Base-by-base conservation (phyloP, 2,797 vertebrate species). In the Urosaurus nigricauda region DNA sequence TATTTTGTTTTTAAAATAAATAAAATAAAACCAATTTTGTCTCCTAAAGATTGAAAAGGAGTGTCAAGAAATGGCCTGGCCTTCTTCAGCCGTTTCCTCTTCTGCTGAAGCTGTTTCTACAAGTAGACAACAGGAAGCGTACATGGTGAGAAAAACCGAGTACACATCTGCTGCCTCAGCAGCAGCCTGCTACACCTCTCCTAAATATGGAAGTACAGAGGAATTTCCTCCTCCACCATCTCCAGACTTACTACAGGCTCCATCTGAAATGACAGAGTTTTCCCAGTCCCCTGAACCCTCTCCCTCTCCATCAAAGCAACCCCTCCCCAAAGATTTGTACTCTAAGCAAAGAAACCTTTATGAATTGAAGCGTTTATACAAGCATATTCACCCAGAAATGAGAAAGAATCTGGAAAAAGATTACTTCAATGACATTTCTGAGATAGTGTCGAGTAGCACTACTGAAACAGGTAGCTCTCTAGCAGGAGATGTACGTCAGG, bases 341-440 rank as follows among this genome's bases (percentile, higher is more conserved):
- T 93, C 95, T 89, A 98, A 98, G 92, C 98, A 98, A 95, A 97
- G 95, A 90, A 97, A 98, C 90, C 96, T 97, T 88, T 94, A 94
- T 88, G 98, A 98, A 96, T 94, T 98, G 83, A 99, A 98, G 94
- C 96, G 97, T 63, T 97, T 98, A 83, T 98, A 98, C 92, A 99
- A 98, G 93, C 95, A 97, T 90, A 98, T 98, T 89, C 97, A 98
- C 91, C 97, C 98, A 11, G 97, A 98, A 95, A 96, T 98, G 89
- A 97, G 97, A 84, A 99, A 98, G 95, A 96, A 96, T 85, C 97
- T 98, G 83, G 96, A 98, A 94, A 98, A 96, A 94, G 96, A 98
- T 92, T 97, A 96, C 86, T 97, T 97, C 78, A 97, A 83, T 86
- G 97, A 98, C 29, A 96, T 94, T 93, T 97, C 92, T 80, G 96